phyloP scores from a whole-genome alignment of 2,888 invertebrate species.

The Pinctada fucata region DNA sequence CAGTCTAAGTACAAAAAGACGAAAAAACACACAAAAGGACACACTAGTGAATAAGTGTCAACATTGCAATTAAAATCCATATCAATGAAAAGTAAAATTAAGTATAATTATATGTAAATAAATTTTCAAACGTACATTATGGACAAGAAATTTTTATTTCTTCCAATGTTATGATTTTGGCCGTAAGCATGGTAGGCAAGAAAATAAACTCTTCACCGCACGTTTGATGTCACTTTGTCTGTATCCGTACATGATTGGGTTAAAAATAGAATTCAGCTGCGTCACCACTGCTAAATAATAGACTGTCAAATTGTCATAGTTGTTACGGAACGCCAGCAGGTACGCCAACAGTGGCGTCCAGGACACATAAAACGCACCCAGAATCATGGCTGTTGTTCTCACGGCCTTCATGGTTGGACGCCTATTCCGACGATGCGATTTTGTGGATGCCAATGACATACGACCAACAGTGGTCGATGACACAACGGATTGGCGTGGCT shows the following conservation, averaged over 20 bases:
- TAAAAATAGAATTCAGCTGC: conserved; percentile 44
- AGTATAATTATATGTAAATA: too few relatives aligned
- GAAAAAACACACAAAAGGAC: too few relatives aligned
- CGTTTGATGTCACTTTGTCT: conserved; percentile 42
- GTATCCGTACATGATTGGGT: conserved; percentile 47
- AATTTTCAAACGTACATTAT: too few relatives aligned
- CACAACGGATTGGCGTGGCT: not conserved
- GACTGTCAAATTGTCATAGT: conserved; percentile 31
- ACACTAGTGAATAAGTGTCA: too few relatives aligned
- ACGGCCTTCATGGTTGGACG: conserved; percentile 38
- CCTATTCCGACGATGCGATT: not conserved
- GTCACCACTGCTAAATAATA: conserved; percentile 45
- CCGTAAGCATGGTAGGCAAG: not conserved
- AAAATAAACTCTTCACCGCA: conserved; percentile 27
- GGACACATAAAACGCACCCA: conserved; percentile 46
- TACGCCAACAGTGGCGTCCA: conserved; percentile 47
- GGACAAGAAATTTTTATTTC: too few relatives aligned
- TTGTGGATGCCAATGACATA: not conserved
- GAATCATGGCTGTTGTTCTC: conserved; percentile 40
- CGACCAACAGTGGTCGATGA: not conserved
- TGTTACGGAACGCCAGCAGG: conserved; percentile 29
- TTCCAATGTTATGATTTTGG: too few relatives aligned
- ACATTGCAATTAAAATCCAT: too few relatives aligned
- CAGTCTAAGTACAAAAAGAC: too few relatives aligned
- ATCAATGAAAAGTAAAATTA: too few relatives aligned